Evolutionary conservation across 2,888 invertebrate genomes (phyloP), one percentile per base, ranked within the genome.

Genomic region (Eudasyphora cyanicolor): DNA sequence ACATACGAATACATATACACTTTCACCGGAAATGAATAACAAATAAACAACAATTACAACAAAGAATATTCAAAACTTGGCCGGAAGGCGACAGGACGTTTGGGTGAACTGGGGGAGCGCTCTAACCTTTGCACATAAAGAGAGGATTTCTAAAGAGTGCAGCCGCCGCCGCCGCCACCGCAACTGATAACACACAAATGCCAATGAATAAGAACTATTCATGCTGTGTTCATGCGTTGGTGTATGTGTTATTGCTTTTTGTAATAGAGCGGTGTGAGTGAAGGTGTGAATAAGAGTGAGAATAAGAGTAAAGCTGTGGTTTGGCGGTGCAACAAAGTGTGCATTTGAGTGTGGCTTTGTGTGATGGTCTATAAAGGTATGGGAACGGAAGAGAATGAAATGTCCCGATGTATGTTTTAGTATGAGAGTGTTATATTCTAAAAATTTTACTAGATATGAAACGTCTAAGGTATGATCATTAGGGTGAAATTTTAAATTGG

Each of bases 131-230:
- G 45, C n/a, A n/a, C n/a, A n/a, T 45, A 45, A 45, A 12, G 45
- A 45, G 45, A 45, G 45, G n/a, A 45, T 45, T 45, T 45, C 45
- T 45, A 45, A 4, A 45, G 45, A n/a, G 12, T 12, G 12, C 14
- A n/a, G 24, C 76, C 67, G 67, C 7, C n/a, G 12, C 14, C 19
- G 24, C 76, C 67, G 67, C 7, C 10, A 2, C 21, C 8, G 38
- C 32, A 49, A 10, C 54, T 76, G 62, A 75, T 35, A 75, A 79
- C 75, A 79, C 2, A 71, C 71, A 75, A 82, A 60, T 67, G 64
- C 76, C 79, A 75, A 82, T 82, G 79, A 79, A 79, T 79, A 73
- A 79, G 70, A 79, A 82, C 76, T 4, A 14, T n/a, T n/a, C n/a
- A n/a, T 78, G 60, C 45, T n/a, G n/a, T 12, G 45, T n/a, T 32